Evolutionary conservation across 2,888 invertebrate species (phyloP), one percentile per base, ranked within the genome.

Genomic region (Corbicula japonica): DNA sequence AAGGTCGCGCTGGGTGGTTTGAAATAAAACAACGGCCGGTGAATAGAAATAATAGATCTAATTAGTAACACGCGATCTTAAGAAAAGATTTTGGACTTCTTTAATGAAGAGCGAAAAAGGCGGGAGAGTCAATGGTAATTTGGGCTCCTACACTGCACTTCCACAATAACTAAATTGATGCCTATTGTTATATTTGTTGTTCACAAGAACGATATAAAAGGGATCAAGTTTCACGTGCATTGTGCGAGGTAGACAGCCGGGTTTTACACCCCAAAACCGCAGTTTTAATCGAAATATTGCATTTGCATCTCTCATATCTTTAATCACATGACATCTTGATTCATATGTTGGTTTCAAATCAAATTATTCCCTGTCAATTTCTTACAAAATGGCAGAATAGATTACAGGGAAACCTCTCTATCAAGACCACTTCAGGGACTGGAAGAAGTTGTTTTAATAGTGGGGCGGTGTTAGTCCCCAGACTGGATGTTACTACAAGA

Each of bases 1-100:
- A 52, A 38, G 70, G 70, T 61, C 70, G 63, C 46, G 5, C 21
- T 46, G 63, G 63, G 63, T 65, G 63, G 48, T 48, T 65, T n/a
- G 46, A 65, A 35, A 65, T 65, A 65, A 65, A 65, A 65, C 63
- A 65, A 65, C 30, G n/a, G 35, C 8, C 4, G 34, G 32, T 65
- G 21, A 8, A 8, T 6, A 54, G 50, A 65, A 48, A 18, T 28
- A 65, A 18, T 46, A 34, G 50, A 65, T 44, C 50, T 50, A 65
- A 65, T 65, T 65, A 65, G 48, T 48, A 50, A 32, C 50, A 65
- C 48, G 63, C 63, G 63, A 65, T 65, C 28, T 1, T 30, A 30
- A 54, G 30, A 54, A 54, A 18, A 54, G n/a, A 54, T 54, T 54
- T 54, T 54, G 15, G 32, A 54, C 28, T 21, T 28, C 32, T 54